phyloP scores from a whole-genome alignment of 2,113 vertebrate genomes.

The Blennius ocellaris region DNA sequence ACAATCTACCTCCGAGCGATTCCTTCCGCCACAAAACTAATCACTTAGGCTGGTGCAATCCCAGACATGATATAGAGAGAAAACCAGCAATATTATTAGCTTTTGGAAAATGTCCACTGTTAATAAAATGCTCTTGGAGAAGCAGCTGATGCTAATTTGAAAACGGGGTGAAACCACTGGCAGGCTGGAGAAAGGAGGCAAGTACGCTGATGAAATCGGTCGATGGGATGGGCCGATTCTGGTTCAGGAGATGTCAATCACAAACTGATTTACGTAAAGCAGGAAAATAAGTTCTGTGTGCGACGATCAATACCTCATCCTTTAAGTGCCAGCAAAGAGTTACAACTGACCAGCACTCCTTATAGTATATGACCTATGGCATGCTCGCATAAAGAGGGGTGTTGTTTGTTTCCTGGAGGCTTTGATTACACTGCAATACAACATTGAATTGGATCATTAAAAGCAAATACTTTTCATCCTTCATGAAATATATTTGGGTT shows the following conservation, averaged over 20 bases:
- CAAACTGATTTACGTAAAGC: constrained; percentile 68
- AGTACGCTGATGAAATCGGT: constrained; percentile 49
- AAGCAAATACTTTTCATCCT: neutral
- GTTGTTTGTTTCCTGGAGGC: constrained; percentile 6
- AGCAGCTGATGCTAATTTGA: constrained; percentile 57
- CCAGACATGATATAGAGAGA: constrained; percentile 42
- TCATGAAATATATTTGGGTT: neutral
- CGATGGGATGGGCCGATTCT: constrained; percentile 29
- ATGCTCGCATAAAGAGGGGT: neutral
- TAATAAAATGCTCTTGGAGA: constrained; percentile 48
- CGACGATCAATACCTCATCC: constrained; percentile 75
- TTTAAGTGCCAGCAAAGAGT: constrained; percentile 69
- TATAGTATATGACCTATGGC: constrained; percentile 12
- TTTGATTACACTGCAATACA: neutral
- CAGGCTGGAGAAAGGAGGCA: constrained; percentile 1
- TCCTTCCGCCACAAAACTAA: constrained; percentile 64
- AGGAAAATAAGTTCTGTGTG: constrained; percentile 61
- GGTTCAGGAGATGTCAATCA: constrained; percentile 56
- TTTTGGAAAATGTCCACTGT: constrained; percentile 65
- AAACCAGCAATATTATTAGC: constrained; percentile 59
- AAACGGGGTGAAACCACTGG: constrained; percentile 40
- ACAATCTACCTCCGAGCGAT: constrained; percentile 60
- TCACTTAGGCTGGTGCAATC: constrained; percentile 69
- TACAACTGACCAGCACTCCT: constrained; percentile 45
- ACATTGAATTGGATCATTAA: neutral